phyloP scores from a whole-genome alignment of 2,797 vertebrate genomes.

The Poecilia gillii region DNA sequence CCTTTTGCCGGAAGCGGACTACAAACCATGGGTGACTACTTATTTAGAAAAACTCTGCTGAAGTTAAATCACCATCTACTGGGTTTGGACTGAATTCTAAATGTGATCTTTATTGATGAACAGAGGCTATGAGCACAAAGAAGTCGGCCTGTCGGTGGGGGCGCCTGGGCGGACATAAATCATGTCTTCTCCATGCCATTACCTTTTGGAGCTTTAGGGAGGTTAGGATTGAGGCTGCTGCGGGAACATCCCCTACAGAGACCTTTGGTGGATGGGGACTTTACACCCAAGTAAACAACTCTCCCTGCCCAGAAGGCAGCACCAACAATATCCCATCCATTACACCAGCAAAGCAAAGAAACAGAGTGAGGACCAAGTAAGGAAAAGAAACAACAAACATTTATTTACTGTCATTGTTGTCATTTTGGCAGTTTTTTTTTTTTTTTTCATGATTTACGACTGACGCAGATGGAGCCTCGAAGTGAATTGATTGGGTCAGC shows the following conservation, averaged over 20 bases:
- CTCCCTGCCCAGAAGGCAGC: slow-evolving; percentile 78
- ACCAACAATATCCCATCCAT: slow-evolving; percentile 78
- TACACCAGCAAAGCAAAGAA: slow-evolving; percentile 69
- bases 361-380: slow-evolving; percentile 63
- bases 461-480: slow-evolving; percentile 61
- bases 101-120: slow-evolving; percentile 80
- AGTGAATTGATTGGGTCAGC: slow-evolving; percentile 75
- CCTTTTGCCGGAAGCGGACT: slow-evolving; percentile 33
- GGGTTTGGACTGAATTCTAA: slow-evolving; percentile 77
- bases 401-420: slow-evolving; percentile 79
- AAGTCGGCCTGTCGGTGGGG: slow-evolving; percentile 72
- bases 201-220: slow-evolving; percentile 75
- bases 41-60: slow-evolving; percentile 59
- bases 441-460: slow-evolving; percentile 71
- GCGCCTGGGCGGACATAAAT: slow-evolving; percentile 72
- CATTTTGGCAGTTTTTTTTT: slow-evolving; percentile 65
- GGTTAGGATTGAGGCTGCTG: slow-evolving; percentile 68
- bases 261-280: slow-evolving; percentile 73
- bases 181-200: slow-evolving; percentile 75
- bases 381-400: slow-evolving; percentile 80
- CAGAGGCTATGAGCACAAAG: slow-evolving; percentile 66
- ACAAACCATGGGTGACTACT: slow-evolving; percentile 46
- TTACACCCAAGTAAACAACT: slow-evolving; percentile 81
- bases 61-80: slow-evolving; percentile 70
- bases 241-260: slow-evolving; percentile 79